Evolutionary conservation across 1,140 invertebrate species (phyloP).

Genomic region (Samia ricini): DNA sequence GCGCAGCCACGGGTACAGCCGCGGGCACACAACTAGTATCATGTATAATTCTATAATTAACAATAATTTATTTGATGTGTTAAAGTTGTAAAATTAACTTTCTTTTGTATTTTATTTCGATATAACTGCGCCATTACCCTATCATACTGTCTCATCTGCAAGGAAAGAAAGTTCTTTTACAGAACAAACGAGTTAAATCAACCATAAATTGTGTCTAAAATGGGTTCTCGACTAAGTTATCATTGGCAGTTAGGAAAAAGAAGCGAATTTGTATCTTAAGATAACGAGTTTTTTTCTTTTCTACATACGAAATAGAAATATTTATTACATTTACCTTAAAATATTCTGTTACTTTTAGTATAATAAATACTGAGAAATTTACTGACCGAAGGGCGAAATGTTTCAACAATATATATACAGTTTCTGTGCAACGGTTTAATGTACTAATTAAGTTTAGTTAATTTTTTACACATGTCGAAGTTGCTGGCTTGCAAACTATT

Average conservation of each 20-base stretch:
- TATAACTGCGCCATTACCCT: slow-evolving; percentile 21
- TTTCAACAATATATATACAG: too few species aligned
- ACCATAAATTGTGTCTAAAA: slow-evolving; percentile 52
- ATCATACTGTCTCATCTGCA: slow-evolving; percentile 22
- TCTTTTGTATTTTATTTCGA: background rate
- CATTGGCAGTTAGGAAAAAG: slow-evolving; percentile 50
- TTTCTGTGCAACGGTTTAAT: too few species aligned
- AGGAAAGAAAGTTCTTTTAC: slow-evolving; percentile 29
- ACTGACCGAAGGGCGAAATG: background rate
- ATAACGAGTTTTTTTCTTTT: slow-evolving; percentile 32
- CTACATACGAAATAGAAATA: slow-evolving; percentile 11
- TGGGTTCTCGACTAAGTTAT: slow-evolving; percentile 59
- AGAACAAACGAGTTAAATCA: slow-evolving; percentile 52
- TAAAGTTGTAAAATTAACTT: background rate
- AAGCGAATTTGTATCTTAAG: slow-evolving; percentile 44
- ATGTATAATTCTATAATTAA: too few species aligned
- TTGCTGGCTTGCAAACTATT: too few species aligned
- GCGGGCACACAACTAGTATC: too few species aligned
- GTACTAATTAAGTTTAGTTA: too few species aligned
- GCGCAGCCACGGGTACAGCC: too few species aligned
- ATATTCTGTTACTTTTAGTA: slow-evolving; percentile 2
- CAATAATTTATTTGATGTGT: too few species aligned
- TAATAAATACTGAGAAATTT: background rate
- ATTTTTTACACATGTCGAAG: too few species aligned
- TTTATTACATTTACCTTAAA: slow-evolving; percentile 15